Evolutionary conservation across 1,140 invertebrate species (phyloP).

Genomic region (Coenobita brevimanus): DNA sequence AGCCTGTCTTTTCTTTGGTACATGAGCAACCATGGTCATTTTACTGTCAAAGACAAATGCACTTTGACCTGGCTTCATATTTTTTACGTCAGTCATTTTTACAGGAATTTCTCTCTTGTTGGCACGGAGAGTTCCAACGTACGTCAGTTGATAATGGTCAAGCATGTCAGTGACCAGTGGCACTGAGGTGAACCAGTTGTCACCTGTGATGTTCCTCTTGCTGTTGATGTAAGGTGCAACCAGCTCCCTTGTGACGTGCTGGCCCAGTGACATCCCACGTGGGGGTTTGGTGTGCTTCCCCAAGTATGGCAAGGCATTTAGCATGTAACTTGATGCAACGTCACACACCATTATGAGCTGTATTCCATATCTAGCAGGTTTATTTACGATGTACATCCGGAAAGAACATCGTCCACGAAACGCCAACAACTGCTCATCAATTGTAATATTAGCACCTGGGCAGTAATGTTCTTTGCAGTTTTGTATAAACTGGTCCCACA

Average conservation of each 20-base stretch:
- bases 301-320: not conserved
- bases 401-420: too few relatives aligned
- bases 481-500: too few relatives aligned
- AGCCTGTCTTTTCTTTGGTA: not conserved
- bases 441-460: too few relatives aligned
- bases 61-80: not conserved
- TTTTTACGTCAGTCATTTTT: slow-evolving; percentile 11
- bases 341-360: too few relatives aligned
- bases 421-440: too few relatives aligned
- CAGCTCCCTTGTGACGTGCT: not conserved
- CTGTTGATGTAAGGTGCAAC: slow-evolving; percentile 8
- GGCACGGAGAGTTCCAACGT: slow-evolving; percentile 16
- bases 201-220: not conserved
- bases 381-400: too few relatives aligned
- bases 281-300: not conserved
- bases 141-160: slow-evolving; percentile 14
- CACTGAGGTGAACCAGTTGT: slow-evolving; percentile 14
- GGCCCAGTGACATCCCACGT: not conserved
- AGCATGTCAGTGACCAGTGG: slow-evolving; percentile 2
- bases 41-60: not conserved
- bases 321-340: too few relatives aligned
- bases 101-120: slow-evolving; percentile 12
- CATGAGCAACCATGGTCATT: slow-evolving; percentile 1
- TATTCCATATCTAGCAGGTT: too few relatives aligned
- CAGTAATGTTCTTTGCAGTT: too few relatives aligned